These are phyloP conservation scores for Nothoprocta pentlandii DNA, from an alignment of 2,113 vertebrate genomes.

Conservation along the genomic window DNA sequence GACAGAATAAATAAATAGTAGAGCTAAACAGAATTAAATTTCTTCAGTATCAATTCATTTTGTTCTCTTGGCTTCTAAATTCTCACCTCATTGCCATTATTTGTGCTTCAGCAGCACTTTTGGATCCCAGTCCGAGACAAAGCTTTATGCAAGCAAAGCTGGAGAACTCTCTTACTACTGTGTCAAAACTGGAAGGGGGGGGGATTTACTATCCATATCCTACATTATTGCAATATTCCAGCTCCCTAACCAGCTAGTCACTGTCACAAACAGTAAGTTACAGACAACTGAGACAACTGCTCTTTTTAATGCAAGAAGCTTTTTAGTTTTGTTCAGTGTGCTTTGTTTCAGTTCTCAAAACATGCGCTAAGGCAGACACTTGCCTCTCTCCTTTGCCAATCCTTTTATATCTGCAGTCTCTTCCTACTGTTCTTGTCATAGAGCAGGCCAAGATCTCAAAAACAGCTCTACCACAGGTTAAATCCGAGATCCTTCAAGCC, in stretches of 20 bases:
- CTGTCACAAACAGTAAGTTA: not conserved
- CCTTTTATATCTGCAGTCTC: not conserved
- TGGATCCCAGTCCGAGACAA: not conserved
- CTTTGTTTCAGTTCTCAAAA: not conserved
- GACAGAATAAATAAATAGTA: not conserved
- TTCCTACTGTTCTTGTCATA: not conserved
- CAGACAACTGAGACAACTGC: not conserved
- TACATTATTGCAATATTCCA: not conserved
- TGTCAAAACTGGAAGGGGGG: not conserved
- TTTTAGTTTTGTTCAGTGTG: not conserved
- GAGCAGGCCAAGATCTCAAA: not conserved
- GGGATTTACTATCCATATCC: not conserved
- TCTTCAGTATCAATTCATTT: not conserved
- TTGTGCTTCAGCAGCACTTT: not conserved
- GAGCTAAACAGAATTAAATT: not conserved
- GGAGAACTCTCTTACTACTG: not conserved
- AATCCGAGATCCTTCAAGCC: not conserved
- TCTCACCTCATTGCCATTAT: not conserved
- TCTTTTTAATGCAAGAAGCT: not conserved
- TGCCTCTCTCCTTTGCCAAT: not conserved
- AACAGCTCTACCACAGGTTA: fast-evolving
- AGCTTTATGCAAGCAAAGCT: not conserved
- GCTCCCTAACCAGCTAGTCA: not conserved
- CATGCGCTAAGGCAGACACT: not conserved
- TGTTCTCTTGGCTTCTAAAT: not conserved